A percentile compares a stretch with the other conserved stretches of the same genome.
Conservation (phyloP, 2,113 vertebrate genomes). For the Ceyx cyanopectus region DNA sequence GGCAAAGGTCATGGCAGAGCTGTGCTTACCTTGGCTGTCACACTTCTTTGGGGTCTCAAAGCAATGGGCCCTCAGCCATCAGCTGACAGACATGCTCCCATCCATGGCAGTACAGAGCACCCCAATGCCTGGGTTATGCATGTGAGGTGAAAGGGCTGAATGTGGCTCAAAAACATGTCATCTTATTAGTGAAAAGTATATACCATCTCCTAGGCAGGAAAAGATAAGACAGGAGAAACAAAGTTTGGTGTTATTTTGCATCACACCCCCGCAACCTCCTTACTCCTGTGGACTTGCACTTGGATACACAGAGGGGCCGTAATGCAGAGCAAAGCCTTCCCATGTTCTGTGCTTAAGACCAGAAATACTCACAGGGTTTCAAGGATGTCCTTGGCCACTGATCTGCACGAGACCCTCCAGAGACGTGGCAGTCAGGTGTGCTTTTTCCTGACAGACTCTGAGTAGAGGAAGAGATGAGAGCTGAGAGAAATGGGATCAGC, state of each 20-base stretch:
- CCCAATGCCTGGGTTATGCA: accelerated
- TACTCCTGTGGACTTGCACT: background rate
- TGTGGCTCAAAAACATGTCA: background rate
- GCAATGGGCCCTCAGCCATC: background rate
- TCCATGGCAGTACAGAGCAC: accelerated
- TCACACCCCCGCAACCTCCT: background rate
- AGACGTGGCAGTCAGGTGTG: accelerated
- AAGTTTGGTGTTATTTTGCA: background rate
- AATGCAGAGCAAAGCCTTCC: background rate
- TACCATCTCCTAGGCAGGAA: background rate
- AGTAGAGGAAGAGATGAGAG: background rate
- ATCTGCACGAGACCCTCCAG: background rate
- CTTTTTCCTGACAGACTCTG: background rate
- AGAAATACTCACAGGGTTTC: background rate
- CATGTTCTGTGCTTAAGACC: accelerated
- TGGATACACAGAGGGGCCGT: background rate
- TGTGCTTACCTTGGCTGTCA: background rate
- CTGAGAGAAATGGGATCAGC: background rate
- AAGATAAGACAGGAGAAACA: background rate
- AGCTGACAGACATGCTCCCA: background rate
- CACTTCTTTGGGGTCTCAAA: background rate
- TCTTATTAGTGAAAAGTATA: background rate
- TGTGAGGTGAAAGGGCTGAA: accelerated
- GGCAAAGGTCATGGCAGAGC: background rate
- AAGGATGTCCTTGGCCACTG: background rate